Evolutionary conservation across 2,888 invertebrate species (phyloP).

Genomic region (Folsomia manolachei): DNA sequence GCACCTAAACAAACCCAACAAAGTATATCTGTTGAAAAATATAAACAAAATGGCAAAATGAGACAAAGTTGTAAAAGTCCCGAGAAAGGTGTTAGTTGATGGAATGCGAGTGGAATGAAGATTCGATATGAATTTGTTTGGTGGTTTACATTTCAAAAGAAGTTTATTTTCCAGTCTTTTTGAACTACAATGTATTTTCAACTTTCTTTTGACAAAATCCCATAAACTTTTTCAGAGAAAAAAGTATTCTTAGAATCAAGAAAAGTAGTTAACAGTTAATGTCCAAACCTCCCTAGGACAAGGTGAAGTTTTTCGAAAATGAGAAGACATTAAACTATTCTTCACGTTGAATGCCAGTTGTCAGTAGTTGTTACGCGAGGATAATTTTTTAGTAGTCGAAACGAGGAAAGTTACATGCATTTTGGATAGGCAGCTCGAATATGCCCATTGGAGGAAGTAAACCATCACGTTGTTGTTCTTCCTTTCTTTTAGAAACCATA

Average conservation of each 20-base stretch:
- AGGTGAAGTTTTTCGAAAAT: not conserved
- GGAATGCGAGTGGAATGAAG: not conserved
- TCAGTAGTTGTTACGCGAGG: not conserved
- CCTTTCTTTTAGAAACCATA: no score
- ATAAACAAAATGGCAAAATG: not conserved
- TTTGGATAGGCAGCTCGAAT: no score
- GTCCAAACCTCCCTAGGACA: not conserved
- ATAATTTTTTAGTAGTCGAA: not conserved
- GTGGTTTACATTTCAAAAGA: not conserved
- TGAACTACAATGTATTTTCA: not conserved
- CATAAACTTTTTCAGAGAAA: not conserved
- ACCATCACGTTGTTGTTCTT: not conserved
- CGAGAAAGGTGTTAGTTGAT: not conserved
- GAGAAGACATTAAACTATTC: not conserved
- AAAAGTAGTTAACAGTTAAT: not conserved
- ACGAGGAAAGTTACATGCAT: no score
- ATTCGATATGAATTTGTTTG: slow-evolving; percentile 4
- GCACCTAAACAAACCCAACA: not conserved
- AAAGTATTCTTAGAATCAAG: not conserved
- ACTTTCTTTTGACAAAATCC: not conserved
- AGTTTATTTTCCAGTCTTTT: not conserved
- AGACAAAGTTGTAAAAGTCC: not conserved
- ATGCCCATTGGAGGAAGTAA: not conserved
- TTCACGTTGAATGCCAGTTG: slow-evolving; percentile 1
- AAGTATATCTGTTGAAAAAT: not conserved